These are phyloP conservation scores for Drosophila leontia DNA, from an alignment of 1,140 invertebrate genomes.

Conservation along the genomic window DNA sequence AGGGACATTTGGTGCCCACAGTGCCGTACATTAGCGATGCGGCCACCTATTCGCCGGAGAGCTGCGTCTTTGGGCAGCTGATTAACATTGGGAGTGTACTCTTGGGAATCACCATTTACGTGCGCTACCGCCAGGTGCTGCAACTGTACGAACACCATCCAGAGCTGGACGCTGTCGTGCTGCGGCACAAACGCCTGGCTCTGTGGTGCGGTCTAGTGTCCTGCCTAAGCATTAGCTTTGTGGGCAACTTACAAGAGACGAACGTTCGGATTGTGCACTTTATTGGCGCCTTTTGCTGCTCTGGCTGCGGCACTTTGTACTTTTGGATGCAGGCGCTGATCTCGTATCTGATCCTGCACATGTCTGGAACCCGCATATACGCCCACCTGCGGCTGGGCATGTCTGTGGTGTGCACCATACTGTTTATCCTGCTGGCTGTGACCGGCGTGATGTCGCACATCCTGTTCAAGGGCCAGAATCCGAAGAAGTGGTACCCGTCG, in stretches of 20 bases:
- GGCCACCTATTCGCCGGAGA: conserved; percentile 90
- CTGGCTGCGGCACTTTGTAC: conserved; percentile 89
- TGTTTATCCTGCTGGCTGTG: conserved; percentile 86
- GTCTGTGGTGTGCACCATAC: conserved; percentile 87
- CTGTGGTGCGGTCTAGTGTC: conserved; percentile 87
- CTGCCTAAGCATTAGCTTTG: conserved; percentile 89
- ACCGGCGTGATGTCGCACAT: conserved; percentile 87
- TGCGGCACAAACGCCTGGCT: conserved; percentile 86
- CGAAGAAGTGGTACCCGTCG: conserved; percentile 87
- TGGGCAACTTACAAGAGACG: conserved; percentile 92
- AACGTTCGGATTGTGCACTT: conserved; percentile 90
- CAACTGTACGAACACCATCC: conserved; percentile 84
- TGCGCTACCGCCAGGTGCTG: conserved; percentile 86
- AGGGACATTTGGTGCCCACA: conserved; percentile 89
- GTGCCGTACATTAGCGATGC: conserved; percentile 93
- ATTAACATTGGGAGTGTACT: conserved; percentile 90
- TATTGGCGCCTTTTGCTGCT: conserved; percentile 89
- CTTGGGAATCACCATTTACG: conserved; percentile 86
- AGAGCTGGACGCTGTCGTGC: conserved; percentile 72
- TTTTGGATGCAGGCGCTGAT: conserved; percentile 89
- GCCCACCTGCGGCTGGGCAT: conserved; percentile 87
- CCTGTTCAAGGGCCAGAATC: conserved; percentile 87
- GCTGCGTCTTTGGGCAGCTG: conserved; percentile 91
- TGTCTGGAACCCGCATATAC: conserved; percentile 86
- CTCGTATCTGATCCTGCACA: conserved; percentile 87